Evolutionary conservation across 1,140 invertebrate genomes (phyloP), one percentile per base, ranked within the genome.

Genomic region (Teleopsis dalmanni): DNA sequence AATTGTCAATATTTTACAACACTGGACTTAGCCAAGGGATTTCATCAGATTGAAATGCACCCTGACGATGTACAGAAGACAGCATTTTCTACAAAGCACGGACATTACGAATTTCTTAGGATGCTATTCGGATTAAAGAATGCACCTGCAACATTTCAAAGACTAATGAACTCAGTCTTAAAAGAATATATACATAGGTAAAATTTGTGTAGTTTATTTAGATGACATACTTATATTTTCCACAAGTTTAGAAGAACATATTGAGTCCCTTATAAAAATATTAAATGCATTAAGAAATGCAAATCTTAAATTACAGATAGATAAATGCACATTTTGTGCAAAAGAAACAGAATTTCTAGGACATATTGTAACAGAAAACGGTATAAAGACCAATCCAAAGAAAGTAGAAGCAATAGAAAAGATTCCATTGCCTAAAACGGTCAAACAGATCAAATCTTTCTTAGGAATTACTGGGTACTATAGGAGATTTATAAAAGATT

Each of bases 291-390:
- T 42, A 22, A 4, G 19, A 8, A 18, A 22, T n/a, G 6, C 26
- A 35, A 42, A 52, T 52, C 53, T 76, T 23, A 73, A 74, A 57
- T 23, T 75, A 19, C 64, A 76, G 56, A 69, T 68, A 0, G 59
- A 64, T 16, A 76, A 77, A 59, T 76, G 73, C 46, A 59, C 72
- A 47, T 76, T 76, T 57, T 47, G 72, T 9, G 57, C 55, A 52
- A 56, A 63, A 61, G 42, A 49, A 42, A 46, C 44, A 21, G 44
- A 46, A 11, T 46, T 34, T 34, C 31, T 46, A 8, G 44, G 44
- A 10, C 44, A 46, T 34, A 35, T 21, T n/a, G 9, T 46, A 7
- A 46, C 44, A 19, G 6, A 13, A 10, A 18, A 72, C 3, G 73
- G 75, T 14, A 49, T 58, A 8, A 57, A 50, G 49, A 51, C 55